Base-by-base conservation (phyloP, 2,888 invertebrate genomes). In the Dione vanillae region DNA sequence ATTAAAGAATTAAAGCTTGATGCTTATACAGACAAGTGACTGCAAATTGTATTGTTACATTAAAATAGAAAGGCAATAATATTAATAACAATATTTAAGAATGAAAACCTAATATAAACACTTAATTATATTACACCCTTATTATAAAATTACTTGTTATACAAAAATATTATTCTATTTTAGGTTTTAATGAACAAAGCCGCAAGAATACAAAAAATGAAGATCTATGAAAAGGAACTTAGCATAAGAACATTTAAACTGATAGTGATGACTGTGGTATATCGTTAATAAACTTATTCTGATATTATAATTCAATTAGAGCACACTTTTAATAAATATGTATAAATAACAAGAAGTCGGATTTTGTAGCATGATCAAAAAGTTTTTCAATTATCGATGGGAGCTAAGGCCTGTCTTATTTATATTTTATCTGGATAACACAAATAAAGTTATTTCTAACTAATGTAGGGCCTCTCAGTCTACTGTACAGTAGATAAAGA, bases 61-160 rank as follows among this genome's bases (percentile, higher is more conserved):
- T 43, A 59, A 40, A 59, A 41, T 20, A 20, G n/a, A 61, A 43
- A 45, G 37, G 37, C 45, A 61, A 61, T 61, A 61, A 61, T 45
- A 61, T 61, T 61, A 61, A 49, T 51, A 41, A 47, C 40, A 37
- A 62, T 35, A 68, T 41, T 43, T 54, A 52, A 14, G n/a, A 56
- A 56, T 10, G 37, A 56, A 16, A 56, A n/a, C 11, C 16, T 56
- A 56, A 12, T 56, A 37, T 16, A 7, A 40, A 37, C 56, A 56
- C 11, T 19, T 16, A 5, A 37, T 11, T 56, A 20, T 52, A 35
- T 37, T 54, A 56, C 37, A 16, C 10, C n/a, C n/a, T n/a, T n/a
- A n/a, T 56, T 56, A 16, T 11, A 37, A n/a, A 37, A 14, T 35
- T 5, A 37, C 3, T 35, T 35, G 9, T n/a, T 54, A 37, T 54